Evolutionary conservation across 2,797 vertebrate species (phyloP), one percentile per base, ranked within the genome.

Genomic region (Craterocephalus amniculus): DNA sequence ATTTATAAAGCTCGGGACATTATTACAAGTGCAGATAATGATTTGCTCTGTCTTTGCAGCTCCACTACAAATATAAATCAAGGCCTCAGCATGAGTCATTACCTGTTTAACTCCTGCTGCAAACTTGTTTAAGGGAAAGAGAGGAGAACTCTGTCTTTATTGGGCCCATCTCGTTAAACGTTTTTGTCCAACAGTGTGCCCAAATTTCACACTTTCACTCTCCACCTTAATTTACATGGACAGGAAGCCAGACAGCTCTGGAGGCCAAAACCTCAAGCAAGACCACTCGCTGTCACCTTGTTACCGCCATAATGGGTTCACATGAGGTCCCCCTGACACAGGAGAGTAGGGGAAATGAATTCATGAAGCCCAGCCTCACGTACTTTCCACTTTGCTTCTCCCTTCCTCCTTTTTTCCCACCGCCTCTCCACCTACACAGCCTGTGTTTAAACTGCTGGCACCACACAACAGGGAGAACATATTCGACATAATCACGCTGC

Each of bases 211-310:
- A 68, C 81, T 79, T 79, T 86, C 78, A 71, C 78, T 82, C 76
- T 58, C 61, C 58, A 34, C 56, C 63, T 80, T 92, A 92, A 94
- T 94, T 91, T 93, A 90, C 86, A 88, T 54, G 80, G 87, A 92
- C 83, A 70, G 84, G 78, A 74, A 83, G 80, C 78, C 72, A 86
- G 89, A 91, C 83, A 88, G 83, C 84, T 88, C 83, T 52, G 57
- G 79, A 77, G 85, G 85, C 81, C 72, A 79, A 74, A 83, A 79
- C 80, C 83, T 63, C 55, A 52, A 51, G 83, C 79, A 79, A 67
- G 86, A 86, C 83, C 76, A 72, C 79, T 81, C 63, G n/a, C 84
- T 91, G 88, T 92, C 89, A 89, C 91, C 88, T 92, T 91, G 85
- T 90, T 87, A 87, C 84, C 81, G 54, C 55, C 58, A 24, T 90